Conservation (phyloP, 2,888 invertebrate genomes). For the Spisula subtruncata region DNA sequence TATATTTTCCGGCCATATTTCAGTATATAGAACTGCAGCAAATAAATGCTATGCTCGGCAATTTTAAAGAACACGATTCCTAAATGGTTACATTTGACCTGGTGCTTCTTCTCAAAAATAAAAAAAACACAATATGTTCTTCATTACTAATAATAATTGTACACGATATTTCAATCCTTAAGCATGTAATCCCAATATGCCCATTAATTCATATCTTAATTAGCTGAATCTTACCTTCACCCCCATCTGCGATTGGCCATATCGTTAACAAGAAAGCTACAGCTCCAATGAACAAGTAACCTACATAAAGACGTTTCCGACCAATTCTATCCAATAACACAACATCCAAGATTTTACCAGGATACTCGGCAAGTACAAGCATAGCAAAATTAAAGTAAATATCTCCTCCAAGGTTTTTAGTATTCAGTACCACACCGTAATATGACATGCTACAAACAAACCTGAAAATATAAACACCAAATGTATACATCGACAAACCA, state of each 20-base stretch:
- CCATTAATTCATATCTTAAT: too few relatives aligned
- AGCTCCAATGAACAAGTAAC: slow-evolving; percentile 72
- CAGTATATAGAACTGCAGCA: too few relatives aligned
- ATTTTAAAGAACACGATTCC: too few relatives aligned
- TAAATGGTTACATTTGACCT: too few relatives aligned
- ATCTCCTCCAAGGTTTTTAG: slow-evolving; percentile 74
- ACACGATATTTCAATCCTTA: too few relatives aligned
- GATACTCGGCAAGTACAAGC: slow-evolving; percentile 73
- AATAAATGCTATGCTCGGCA: too few relatives aligned
- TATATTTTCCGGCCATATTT: too few relatives aligned
- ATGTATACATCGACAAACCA: too few relatives aligned
- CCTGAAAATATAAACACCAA: slow-evolving; percentile 44
- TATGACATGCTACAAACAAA: slow-evolving; percentile 77
- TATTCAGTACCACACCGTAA: slow-evolving; percentile 76
- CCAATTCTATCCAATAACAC: slow-evolving; percentile 74
- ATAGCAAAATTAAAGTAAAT: slow-evolving; percentile 76
- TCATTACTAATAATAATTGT: too few relatives aligned
- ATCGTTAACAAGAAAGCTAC: slow-evolving; percentile 90
- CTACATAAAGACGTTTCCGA: slow-evolving; percentile 68
- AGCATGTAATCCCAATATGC: too few relatives aligned
- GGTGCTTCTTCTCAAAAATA: too few relatives aligned
- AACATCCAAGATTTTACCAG: slow-evolving; percentile 69
- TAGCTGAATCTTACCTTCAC: slow-evolving; percentile 38
- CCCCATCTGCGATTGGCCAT: slow-evolving; percentile 68
- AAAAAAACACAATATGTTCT: too few relatives aligned